phyloP scores from a whole-genome alignment of 2,888 invertebrate species.

The Polyommatus icarus region DNA sequence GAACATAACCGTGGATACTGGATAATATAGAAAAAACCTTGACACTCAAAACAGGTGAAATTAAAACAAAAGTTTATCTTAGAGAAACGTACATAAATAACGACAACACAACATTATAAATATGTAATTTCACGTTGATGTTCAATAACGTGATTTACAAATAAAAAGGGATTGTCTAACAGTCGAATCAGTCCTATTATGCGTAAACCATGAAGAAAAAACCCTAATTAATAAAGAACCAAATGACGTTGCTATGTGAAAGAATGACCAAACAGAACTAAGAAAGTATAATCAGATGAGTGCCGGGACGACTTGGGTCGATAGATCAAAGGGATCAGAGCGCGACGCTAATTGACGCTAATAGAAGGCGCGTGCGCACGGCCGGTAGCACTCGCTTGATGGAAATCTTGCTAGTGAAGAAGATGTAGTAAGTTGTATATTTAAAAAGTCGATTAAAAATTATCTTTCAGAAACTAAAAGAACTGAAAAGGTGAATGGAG shows the following conservation, averaged over 20 bases:
- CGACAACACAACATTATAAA: no score
- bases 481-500: no score
- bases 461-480: background rate
- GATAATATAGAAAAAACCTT: no score
- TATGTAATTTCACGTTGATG: background rate
- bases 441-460: background rate
- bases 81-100: no score
- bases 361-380: conserved; percentile 64
- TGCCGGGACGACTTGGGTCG: conserved; percentile 50
- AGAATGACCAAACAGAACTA: background rate
- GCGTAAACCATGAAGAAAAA: no score
- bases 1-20: no score
- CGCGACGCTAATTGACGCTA: conserved; percentile 64
- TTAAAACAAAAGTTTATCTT: no score
- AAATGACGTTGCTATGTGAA: background rate
- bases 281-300: background rate
- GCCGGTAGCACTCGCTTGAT: conserved; percentile 45
- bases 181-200: no score
- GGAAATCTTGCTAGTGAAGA: background rate
- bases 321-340: conserved; percentile 59
- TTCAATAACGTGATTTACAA: no score
- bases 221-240: no score
- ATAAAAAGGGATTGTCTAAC: no score
- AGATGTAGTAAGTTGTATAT: background rate
- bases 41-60: no score